A percentile compares a stretch with the other conserved stretches of the same genome.
These are phyloP conservation scores for Machimus rusticus DNA, from an alignment of 2,888 invertebrate genomes.

Conservation along the genomic window DNA sequence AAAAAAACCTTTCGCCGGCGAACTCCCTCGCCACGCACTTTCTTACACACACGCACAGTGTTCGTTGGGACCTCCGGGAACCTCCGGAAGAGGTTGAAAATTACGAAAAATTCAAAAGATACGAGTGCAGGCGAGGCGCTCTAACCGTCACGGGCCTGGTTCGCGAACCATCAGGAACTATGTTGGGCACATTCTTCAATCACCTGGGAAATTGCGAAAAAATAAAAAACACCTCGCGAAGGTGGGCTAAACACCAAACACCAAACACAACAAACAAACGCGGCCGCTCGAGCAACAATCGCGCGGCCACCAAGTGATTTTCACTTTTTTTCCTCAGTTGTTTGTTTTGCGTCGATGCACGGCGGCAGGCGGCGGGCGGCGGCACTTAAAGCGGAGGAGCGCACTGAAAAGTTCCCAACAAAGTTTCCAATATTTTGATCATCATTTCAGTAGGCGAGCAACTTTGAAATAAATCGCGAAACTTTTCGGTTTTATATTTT, in stretches of 20 bases:
- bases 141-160: not conserved
- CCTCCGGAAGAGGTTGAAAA: not conserved
- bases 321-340: not conserved
- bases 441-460: conserved; percentile 50
- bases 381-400: conserved; percentile 45
- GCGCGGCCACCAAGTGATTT: not conserved
- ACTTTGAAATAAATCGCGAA: conserved; percentile 51
- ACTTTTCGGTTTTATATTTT: conserved; percentile 45
- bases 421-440: conserved; percentile 51
- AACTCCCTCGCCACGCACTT: not conserved
- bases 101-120: not conserved
- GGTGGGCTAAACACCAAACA: not conserved
- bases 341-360: not conserved
- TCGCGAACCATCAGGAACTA: not conserved
- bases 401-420: conserved; percentile 49
- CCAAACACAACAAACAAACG: conserved; percentile 13
- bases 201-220: not conserved
- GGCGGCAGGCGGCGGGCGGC: not conserved
- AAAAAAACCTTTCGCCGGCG: not conserved
- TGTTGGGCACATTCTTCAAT: not conserved
- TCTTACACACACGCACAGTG: not conserved
- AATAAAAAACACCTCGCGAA: not conserved
- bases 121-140: not conserved
- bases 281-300: not conserved
- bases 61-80: not conserved